Percentiles rank a stretch among this genome's conserved stretches.
phyloP scores from a whole-genome alignment of 2,113 vertebrate genomes.

The Orthochromis indermauri region DNA sequence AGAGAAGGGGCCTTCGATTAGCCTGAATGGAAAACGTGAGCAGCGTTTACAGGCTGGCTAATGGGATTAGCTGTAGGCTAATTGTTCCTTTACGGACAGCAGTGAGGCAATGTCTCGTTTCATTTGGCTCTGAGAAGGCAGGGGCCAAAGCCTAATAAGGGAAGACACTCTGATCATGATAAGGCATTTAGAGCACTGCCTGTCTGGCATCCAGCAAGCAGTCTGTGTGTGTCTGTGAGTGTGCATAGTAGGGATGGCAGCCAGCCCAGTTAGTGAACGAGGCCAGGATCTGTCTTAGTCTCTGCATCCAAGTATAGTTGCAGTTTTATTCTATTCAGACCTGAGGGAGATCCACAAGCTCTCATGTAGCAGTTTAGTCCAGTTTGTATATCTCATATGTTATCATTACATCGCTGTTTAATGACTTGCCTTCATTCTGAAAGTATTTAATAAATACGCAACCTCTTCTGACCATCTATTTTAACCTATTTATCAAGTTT shows the following conservation, averaged over 20 bases:
- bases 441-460: not conserved
- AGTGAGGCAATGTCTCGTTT: conserved; percentile 67
- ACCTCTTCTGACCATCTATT: not conserved
- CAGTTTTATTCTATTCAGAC: conserved; percentile 28
- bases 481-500: not conserved
- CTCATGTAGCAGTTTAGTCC: not conserved
- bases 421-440: not conserved
- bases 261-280: conserved; percentile 49
- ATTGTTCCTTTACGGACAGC: conserved; percentile 59
- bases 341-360: not conserved
- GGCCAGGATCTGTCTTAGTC: conserved; percentile 48
- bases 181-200: conserved; percentile 59
- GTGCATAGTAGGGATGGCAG: conserved; percentile 50
- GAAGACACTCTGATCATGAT: conserved; percentile 67
- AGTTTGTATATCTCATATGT: not conserved
- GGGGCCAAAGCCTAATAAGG: conserved; percentile 68
- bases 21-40: conserved; percentile 62
- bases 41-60: conserved; percentile 59
- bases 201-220: conserved; percentile 34
- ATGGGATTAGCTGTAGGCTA: conserved; percentile 69
- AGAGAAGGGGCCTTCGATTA: conserved; percentile 56
- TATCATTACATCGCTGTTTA: not conserved
- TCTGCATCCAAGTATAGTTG: conserved; percentile 51
- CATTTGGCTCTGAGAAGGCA: conserved; percentile 47
- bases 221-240: conserved; percentile 9